phyloP scores from a whole-genome alignment of 2,113 vertebrate genomes.

The Aramus guarauna region DNA sequence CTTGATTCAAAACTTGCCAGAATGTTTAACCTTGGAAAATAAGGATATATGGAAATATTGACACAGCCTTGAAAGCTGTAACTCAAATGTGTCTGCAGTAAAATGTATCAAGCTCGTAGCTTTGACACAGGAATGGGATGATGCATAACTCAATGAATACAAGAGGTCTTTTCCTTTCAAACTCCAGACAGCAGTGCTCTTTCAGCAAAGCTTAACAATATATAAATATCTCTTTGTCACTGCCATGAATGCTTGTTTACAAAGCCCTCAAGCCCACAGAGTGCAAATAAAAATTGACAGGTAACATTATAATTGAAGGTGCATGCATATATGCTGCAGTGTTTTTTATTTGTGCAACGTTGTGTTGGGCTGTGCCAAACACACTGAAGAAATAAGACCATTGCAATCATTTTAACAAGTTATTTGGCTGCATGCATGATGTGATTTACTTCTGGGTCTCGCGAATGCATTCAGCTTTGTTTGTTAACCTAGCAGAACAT shows the following conservation, averaged over 20 bases:
- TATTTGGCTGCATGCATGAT: slow-evolving; percentile 58
- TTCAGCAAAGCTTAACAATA: slow-evolving; percentile 19
- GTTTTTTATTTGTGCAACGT: neutral
- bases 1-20: neutral
- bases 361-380: neutral
- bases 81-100: neutral
- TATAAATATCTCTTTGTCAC: slow-evolving; percentile 29
- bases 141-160: neutral
- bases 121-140: slow-evolving; percentile 1
- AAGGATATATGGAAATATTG: slow-evolving; percentile 17
- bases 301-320: neutral
- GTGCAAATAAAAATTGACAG: slow-evolving; percentile 30
- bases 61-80: slow-evolving; percentile 2
- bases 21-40: slow-evolving; percentile 28
- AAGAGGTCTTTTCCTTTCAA: slow-evolving; percentile 34
- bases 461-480: slow-evolving; percentile 72
- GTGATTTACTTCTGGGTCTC: slow-evolving; percentile 71
- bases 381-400: neutral
- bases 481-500: slow-evolving; percentile 81
- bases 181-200: neutral
- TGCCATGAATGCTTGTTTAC: slow-evolving; percentile 45
- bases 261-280: neutral
- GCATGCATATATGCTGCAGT: neutral
- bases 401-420: slow-evolving; percentile 49
- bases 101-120: neutral